A percentile compares a stretch with the other conserved stretches of the same genome.
phyloP scores from a whole-genome alignment of 2,888 invertebrate species.

The Drosophila robusta region DNA sequence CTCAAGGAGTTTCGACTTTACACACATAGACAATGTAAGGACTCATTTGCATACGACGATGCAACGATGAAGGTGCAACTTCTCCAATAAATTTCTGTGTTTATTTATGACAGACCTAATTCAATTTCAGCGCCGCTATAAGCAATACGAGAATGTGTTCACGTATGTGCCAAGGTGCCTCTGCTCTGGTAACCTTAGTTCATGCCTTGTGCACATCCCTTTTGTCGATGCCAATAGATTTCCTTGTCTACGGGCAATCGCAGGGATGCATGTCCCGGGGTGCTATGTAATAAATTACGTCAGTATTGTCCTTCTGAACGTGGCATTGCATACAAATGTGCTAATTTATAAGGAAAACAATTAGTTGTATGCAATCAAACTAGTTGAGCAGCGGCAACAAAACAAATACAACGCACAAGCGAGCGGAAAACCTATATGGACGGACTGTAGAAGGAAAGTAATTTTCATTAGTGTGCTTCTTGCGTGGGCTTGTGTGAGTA shows the following conservation, averaged over 20 bases:
- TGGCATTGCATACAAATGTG: constrained; percentile 74
- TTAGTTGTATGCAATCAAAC: constrained; percentile 72
- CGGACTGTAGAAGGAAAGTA: constrained; percentile 45
- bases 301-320: constrained; percentile 53
- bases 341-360: constrained; percentile 80
- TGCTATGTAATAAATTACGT: constrained; percentile 70
- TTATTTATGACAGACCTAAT: neutral
- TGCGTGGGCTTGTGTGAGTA: constrained; percentile 15
- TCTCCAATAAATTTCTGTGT: neutral
- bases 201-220: constrained; percentile 21
- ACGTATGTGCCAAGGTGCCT: neutral
- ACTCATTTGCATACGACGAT: neutral
- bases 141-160: neutral
- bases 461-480: constrained; percentile 69
- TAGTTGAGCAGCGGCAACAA: constrained; percentile 41
- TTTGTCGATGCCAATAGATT: constrained; percentile 18
- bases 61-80: neutral
- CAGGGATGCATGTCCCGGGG: constrained; percentile 43
- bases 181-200: neutral
- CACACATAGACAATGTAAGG: too few relatives aligned
- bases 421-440: neutral
- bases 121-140: neutral
- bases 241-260: constrained; percentile 3
- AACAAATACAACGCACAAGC: constrained; percentile 26
- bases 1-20: neutral